phyloP scores from a whole-genome alignment of 2,888 invertebrate genomes.

The Rhimphoctona megacephalus region DNA sequence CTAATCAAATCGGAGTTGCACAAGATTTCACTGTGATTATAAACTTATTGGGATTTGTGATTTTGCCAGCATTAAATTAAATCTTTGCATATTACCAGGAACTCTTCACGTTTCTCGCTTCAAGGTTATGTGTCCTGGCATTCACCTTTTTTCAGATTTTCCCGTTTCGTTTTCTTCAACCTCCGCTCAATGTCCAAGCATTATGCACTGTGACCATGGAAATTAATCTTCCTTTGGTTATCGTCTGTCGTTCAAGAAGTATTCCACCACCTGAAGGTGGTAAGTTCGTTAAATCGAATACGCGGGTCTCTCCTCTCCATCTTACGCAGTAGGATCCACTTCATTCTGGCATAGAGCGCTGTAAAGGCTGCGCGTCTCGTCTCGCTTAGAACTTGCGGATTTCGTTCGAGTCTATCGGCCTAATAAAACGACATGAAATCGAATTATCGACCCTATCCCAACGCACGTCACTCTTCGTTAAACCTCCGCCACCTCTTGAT shows the following conservation, averaged over 20 bases:
- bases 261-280: conserved; percentile 78
- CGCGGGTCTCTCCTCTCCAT: conserved; percentile 77
- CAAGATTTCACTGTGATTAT: conserved; percentile 14
- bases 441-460: conserved; percentile 63
- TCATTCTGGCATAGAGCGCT: conserved; percentile 74
- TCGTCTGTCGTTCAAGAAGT: conserved; percentile 74
- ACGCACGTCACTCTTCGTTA: conserved; percentile 33
- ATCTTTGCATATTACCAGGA: conserved; percentile 29
- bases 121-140: conserved; percentile 3
- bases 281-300: conserved; percentile 75
- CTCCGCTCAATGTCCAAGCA: conserved; percentile 38
- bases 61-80: not conserved
- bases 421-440: conserved; percentile 64
- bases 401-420: conserved; percentile 43
- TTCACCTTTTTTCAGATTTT: conserved; percentile 3
- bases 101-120: not conserved
- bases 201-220: conserved; percentile 23
- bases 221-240: conserved; percentile 34
- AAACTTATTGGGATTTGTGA: not conserved
- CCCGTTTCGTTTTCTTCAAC: conserved; percentile 17
- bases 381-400: conserved; percentile 58
- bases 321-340: conserved; percentile 74
- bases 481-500: conserved; percentile 15
- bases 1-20: conserved; percentile 10
- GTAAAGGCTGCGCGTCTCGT: conserved; percentile 52